These are phyloP conservation scores for Trachops cirrhosus DNA, from an alignment of 2,797 vertebrate species.

Conservation along the genomic window DNA sequence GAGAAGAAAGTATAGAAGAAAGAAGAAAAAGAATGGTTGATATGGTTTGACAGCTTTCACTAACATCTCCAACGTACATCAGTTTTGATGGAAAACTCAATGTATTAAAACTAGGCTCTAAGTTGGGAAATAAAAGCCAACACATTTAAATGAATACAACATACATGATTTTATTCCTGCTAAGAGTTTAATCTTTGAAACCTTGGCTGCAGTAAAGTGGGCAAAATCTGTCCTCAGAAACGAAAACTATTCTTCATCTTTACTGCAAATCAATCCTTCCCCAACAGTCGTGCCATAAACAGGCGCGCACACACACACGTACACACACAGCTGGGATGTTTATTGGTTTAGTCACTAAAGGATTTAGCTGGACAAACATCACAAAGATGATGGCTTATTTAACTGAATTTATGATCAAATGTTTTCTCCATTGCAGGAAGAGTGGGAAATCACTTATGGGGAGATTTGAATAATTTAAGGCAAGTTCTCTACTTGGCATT, in stretches of 20 bases:
- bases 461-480: slow-evolving; percentile 86
- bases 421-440: slow-evolving; percentile 75
- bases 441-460: slow-evolving; percentile 83
- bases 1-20: background rate
- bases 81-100: slow-evolving; percentile 1
- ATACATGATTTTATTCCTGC: background rate
- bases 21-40: background rate
- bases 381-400: slow-evolving; percentile 83
- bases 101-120: slow-evolving; percentile 21
- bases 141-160: background rate
- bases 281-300: slow-evolving; percentile 33
- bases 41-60: slow-evolving; percentile 7
- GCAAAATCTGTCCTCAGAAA: slow-evolving; percentile 61
- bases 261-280: slow-evolving; percentile 62
- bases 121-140: slow-evolving; percentile 34
- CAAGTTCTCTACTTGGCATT: slow-evolving; percentile 77
- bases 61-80: background rate
- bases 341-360: slow-evolving; percentile 82
- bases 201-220: background rate
- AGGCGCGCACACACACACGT: background rate
- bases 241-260: slow-evolving; percentile 60
- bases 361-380: slow-evolving; percentile 86
- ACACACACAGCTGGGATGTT: slow-evolving; percentile 78
- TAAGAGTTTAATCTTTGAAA: slow-evolving; percentile 53
- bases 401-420: slow-evolving; percentile 87